These are phyloP conservation scores for Bombylius discolor DNA, from an alignment of 2,888 invertebrate genomes.

Conservation along the genomic window DNA sequence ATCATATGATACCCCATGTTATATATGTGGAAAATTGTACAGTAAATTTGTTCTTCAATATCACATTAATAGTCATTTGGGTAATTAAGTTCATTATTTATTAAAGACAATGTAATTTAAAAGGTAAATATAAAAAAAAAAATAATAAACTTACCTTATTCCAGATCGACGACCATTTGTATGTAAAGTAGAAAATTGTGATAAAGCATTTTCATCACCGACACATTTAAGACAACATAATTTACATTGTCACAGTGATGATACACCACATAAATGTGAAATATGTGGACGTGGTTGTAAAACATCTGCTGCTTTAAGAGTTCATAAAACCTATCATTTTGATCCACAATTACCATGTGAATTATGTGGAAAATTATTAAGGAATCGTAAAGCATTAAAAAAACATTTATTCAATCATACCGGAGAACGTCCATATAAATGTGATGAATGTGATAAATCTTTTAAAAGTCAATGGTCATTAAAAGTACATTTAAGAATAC, in stretches of 20 bases:
- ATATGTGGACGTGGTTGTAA: neutral
- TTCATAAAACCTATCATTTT: neutral
- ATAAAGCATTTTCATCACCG: neutral
- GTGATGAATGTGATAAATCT: neutral
- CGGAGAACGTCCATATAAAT: neutral
- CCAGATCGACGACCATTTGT: neutral
- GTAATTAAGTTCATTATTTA: neutral
- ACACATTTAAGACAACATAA: neutral
- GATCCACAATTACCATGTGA: slow-evolving; percentile 1
- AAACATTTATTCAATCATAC: neutral
- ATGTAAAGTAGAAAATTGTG: neutral
- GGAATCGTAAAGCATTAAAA: neutral
- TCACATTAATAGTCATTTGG: neutral
- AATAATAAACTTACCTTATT: neutral
- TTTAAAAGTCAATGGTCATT: neutral
- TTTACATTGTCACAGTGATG: neutral
- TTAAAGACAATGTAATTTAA: no score
- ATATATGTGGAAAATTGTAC: neutral
- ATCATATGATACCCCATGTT: neutral
- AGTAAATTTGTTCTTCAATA: neutral
- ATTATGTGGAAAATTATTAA: slow-evolving; percentile 1
- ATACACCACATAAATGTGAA: neutral
- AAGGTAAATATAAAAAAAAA: neutral
- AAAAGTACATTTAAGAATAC: neutral
- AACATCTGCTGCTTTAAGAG: neutral